Conservation (phyloP, 35 echinoderm and acorn worm species). For the Ophioderma brevispina region DNA sequence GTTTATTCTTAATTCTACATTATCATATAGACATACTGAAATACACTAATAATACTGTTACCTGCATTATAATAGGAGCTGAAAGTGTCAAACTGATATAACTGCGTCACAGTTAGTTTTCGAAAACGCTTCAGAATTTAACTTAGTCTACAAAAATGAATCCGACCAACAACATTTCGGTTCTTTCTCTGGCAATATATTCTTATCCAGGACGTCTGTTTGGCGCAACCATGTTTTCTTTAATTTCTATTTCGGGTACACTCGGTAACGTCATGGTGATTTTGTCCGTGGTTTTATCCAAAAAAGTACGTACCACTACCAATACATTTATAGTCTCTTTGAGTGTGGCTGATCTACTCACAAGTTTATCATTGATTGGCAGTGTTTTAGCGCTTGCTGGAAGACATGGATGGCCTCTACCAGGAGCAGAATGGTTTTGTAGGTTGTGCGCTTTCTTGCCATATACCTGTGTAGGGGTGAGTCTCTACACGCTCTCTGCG, state of each 20-base stretch:
- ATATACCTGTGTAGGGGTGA: slow-evolving; percentile 77
- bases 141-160: too few species aligned
- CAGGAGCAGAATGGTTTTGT: slow-evolving; percentile 56
- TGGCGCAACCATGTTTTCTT: too few species aligned
- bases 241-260: slow-evolving; percentile 71
- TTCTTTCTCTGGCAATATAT: too few species aligned
- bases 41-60: too few species aligned
- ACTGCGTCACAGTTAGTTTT: too few species aligned
- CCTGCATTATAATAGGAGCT: too few species aligned
- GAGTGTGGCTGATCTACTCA: slow-evolving; percentile 71
- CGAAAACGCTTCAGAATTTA: too few species aligned
- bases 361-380: slow-evolving; percentile 65
- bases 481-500: slow-evolving; percentile 80
- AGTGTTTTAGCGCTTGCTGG: slow-evolving; percentile 73
- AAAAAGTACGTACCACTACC: slow-evolving; percentile 76
- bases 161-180: too few species aligned
- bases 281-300: slow-evolving; percentile 61
- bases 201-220: too few species aligned
- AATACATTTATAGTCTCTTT: slow-evolving; percentile 90
- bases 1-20: too few species aligned
- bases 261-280: slow-evolving; percentile 81
- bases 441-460: slow-evolving; percentile 62
- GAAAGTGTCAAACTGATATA: too few species aligned
- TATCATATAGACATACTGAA: too few species aligned
- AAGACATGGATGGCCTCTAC: slow-evolving; percentile 73